Conservation (phyloP, 2,113 vertebrate genomes). For the Thunnus maccoyii region DNA sequence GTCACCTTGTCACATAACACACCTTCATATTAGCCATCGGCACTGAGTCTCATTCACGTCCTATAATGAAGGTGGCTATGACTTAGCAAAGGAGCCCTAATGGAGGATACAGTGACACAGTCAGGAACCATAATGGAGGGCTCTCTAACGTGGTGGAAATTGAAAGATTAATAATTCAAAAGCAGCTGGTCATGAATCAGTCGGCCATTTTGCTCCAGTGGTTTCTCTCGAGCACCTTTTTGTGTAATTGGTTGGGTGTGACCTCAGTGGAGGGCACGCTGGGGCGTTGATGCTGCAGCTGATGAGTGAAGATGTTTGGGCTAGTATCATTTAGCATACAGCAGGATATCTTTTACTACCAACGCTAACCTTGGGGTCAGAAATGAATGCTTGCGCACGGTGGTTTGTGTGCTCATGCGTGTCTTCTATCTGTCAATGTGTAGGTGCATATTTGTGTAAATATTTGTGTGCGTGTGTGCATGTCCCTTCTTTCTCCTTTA, state of each 20-base stretch:
- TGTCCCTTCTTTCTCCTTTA: slow-evolving; percentile 65
- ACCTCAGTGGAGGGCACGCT: slow-evolving; percentile 69
- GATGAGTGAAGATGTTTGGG: slow-evolving; percentile 67
- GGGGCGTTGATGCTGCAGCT: slow-evolving; percentile 29
- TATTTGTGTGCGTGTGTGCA: neutral
- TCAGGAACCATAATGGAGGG: slow-evolving; percentile 85
- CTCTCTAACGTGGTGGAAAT: slow-evolving; percentile 92
- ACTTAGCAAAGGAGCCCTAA: slow-evolving; percentile 77
- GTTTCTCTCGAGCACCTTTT: slow-evolving; percentile 74
- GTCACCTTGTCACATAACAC: slow-evolving; percentile 67
- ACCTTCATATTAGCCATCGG: slow-evolving; percentile 63
- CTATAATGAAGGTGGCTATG: slow-evolving; percentile 73
- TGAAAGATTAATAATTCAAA: slow-evolving; percentile 98
- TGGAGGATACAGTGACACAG: slow-evolving; percentile 78
- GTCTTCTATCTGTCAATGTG: slow-evolving; percentile 6
- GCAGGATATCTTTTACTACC: slow-evolving; percentile 51
- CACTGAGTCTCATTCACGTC: slow-evolving; percentile 57
- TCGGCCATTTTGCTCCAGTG: slow-evolving; percentile 76
- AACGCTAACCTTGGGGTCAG: slow-evolving; percentile 45
- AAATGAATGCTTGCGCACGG: slow-evolving; percentile 7
- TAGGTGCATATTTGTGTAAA: slow-evolving; percentile 7
- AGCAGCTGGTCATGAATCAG: slow-evolving; percentile 92
- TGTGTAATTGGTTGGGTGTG: slow-evolving; percentile 63
- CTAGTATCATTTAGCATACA: slow-evolving; percentile 51
- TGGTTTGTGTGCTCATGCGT: slow-evolving; percentile 29